A percentile compares a stretch with the other conserved stretches of the same genome.
Conservation (phyloP, 2,888 invertebrate genomes). For the Sipunculus nudus region DNA sequence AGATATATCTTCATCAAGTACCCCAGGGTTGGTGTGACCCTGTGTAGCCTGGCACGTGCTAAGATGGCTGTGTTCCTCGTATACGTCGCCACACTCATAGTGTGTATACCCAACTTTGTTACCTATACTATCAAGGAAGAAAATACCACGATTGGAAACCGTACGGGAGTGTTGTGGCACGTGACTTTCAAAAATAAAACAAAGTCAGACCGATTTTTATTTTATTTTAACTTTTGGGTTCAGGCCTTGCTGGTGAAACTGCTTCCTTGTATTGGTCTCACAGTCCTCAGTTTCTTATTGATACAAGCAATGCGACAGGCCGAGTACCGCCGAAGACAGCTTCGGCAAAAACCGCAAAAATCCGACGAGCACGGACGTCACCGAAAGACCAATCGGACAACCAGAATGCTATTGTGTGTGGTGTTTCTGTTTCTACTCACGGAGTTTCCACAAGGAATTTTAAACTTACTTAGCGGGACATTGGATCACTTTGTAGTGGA, state of each 20-base stretch:
- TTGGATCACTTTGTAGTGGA: conserved; percentile 73
- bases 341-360: conserved; percentile 40
- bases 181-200: conserved; percentile 70
- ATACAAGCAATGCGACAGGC: conserved; percentile 66
- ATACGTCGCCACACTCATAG: conserved; percentile 54
- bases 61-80: conserved; percentile 81
- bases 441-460: conserved; percentile 83
- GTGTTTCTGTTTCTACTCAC: conserved; percentile 88
- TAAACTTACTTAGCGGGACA: conserved; percentile 79
- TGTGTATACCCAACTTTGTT: conserved; percentile 62
- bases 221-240: conserved; percentile 84
- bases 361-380: conserved; percentile 48
- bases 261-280: conserved; percentile 87
- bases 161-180: conserved; percentile 48
- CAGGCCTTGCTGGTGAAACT: conserved; percentile 93
- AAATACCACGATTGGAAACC: neutral
- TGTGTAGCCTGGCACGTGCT: conserved; percentile 85
- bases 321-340: conserved; percentile 54
- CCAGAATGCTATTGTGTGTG: conserved; percentile 87
- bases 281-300: conserved; percentile 71
- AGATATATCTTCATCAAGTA: conserved; percentile 73
- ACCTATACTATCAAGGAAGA: conserved; percentile 66
- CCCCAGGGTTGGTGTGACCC: conserved; percentile 82
- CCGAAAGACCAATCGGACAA: conserved; percentile 76
- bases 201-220: conserved; percentile 48